Conservation (phyloP, 2,888 invertebrate genomes). For the Eucriotettix oculatus region DNA sequence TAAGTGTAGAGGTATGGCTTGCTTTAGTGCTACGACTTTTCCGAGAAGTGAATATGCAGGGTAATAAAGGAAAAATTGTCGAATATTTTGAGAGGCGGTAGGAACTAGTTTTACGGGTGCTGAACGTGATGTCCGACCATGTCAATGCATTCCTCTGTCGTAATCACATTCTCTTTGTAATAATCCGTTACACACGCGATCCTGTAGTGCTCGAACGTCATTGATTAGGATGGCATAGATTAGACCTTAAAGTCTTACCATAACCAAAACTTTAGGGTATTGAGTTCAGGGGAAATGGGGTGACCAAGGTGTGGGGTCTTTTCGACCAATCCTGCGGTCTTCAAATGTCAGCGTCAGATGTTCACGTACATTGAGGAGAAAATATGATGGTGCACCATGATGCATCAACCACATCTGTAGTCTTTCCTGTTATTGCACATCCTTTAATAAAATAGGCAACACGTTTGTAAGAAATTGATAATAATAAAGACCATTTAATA, state of each 20-base stretch:
- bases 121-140: not conserved
- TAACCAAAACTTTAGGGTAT: not conserved
- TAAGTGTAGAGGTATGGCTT: too few relatives aligned
- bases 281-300: not conserved
- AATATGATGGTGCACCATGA: not conserved
- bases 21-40: too few relatives aligned
- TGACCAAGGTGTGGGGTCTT: not conserved
- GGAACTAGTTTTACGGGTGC: not conserved
- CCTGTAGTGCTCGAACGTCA: not conserved
- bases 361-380: not conserved
- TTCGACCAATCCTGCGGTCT: not conserved
- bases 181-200: not conserved
- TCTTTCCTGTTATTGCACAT: not conserved
- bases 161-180: not conserved
- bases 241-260: too few relatives aligned
- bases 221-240: not conserved
- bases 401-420: not conserved
- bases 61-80: not conserved
- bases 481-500: too few relatives aligned
- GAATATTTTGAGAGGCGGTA: too few relatives aligned
- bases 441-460: too few relatives aligned
- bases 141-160: not conserved
- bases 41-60: not conserved
- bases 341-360: not conserved
- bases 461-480: too few relatives aligned